Evolutionary conservation across 1,140 invertebrate genomes (phyloP).

Genomic region (Camponotus vicinus): DNA sequence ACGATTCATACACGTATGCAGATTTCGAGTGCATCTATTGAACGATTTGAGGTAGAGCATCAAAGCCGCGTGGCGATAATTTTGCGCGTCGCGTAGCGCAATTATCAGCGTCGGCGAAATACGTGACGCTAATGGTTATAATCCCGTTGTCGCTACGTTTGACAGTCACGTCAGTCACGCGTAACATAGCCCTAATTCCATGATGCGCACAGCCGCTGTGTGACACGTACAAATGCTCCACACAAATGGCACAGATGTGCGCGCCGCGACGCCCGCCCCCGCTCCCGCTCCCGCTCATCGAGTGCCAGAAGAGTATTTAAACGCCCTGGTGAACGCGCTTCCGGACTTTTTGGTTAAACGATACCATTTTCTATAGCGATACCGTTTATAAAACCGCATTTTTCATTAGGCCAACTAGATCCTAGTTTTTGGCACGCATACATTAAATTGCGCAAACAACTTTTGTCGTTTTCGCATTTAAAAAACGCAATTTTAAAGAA

Average conservation of each 20-base stretch:
- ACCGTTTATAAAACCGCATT: conserved; percentile 36
- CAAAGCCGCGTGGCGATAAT: conserved; percentile 58
- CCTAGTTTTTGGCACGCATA: conserved; percentile 3
- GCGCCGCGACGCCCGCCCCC: neutral
- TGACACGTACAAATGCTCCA: conserved; percentile 55
- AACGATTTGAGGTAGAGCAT: conserved; percentile 45
- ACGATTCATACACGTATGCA: conserved; percentile 37
- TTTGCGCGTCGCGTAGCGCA: conserved; percentile 60
- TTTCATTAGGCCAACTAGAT: conserved; percentile 8
- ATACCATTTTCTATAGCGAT: neutral
- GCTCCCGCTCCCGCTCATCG: neutral
- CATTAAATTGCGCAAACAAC: neutral
- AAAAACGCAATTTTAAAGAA: neutral
- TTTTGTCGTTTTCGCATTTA: neutral
- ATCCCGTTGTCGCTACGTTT: conserved; percentile 63
- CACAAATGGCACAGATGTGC: conserved; percentile 48
- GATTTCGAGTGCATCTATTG: conserved; percentile 50
- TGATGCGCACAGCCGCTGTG: conserved; percentile 46
- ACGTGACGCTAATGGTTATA: conserved; percentile 63
- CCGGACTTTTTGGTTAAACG: conserved; percentile 14
- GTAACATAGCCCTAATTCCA: conserved; percentile 59
- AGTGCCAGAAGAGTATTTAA: conserved; percentile 34
- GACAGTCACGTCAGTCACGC: conserved; percentile 61
- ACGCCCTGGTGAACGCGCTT: conserved; percentile 2
- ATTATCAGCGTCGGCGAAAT: conserved; percentile 59